Evolutionary conservation across 1,140 invertebrate genomes (phyloP).

Genomic region (Tetramorium simillimum): DNA sequence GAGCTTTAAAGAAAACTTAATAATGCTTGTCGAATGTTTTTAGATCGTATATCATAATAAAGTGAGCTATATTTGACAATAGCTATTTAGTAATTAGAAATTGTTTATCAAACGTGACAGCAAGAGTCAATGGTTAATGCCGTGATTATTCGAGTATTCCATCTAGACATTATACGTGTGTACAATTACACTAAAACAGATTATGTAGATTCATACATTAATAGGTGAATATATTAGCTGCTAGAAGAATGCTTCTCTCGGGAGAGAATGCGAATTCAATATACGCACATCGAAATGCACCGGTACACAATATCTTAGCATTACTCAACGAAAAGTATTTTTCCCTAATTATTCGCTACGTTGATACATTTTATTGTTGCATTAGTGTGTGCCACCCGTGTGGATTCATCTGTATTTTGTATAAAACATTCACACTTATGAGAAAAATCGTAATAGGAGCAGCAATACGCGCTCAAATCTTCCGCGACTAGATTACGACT

Average conservation of each 20-base stretch:
- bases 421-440: constrained; percentile 16
- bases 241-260: constrained; percentile 29
- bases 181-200: constrained; percentile 41
- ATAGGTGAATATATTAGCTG: constrained; percentile 37
- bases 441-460: constrained; percentile 14
- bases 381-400: constrained; percentile 20
- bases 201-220: constrained; percentile 28
- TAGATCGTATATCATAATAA: constrained; percentile 28
- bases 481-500: constrained; percentile 37
- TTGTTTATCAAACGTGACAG: constrained; percentile 29
- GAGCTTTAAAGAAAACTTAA: not conserved
- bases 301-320: not conserved
- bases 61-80: not conserved
- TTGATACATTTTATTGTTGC: constrained; percentile 40
- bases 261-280: not conserved
- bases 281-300: not conserved
- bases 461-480: not conserved
- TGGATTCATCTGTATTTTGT: not conserved
- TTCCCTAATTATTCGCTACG: constrained; percentile 28
- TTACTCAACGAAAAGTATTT: constrained; percentile 21
- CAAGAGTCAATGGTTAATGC: not conserved
- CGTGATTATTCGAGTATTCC: constrained; percentile 13
- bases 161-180: constrained; percentile 11
- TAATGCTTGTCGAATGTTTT: not conserved
- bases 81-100: constrained; percentile 22